Percentiles rank a stretch among this genome's conserved stretches.
Evolutionary conservation across 1,140 invertebrate species (phyloP).

Genomic region (Drosophila setifemur): DNA sequence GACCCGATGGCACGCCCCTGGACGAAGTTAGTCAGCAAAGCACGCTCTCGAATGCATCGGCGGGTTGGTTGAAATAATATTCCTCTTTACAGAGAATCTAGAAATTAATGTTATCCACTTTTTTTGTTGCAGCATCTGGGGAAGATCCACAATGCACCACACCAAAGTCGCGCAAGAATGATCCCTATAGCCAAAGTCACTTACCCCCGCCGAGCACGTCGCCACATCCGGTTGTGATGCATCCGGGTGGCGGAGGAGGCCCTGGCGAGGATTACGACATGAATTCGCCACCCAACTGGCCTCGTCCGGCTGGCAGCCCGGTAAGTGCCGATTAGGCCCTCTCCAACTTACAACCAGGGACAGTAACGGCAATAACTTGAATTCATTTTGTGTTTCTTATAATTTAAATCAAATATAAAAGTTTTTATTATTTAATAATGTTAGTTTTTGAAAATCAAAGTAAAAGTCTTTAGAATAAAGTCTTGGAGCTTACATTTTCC

Average conservation of each 20-base stretch:
- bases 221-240: slow-evolving; percentile 86
- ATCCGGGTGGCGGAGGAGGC: slow-evolving; percentile 84
- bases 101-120: not conserved
- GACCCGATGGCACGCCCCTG: slow-evolving; percentile 92
- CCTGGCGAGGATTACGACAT: slow-evolving; percentile 96
- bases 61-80: slow-evolving; percentile 85
- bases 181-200: slow-evolving; percentile 86
- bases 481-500: too few relatives aligned
- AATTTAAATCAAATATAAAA: too few relatives aligned
- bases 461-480: too few relatives aligned
- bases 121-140: slow-evolving; percentile 87
- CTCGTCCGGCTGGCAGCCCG: slow-evolving; percentile 94
- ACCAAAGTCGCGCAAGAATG: slow-evolving; percentile 89
- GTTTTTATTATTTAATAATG: too few relatives aligned
- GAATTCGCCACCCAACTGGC: slow-evolving; percentile 91
- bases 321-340: too few relatives aligned
- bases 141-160: slow-evolving; percentile 91
- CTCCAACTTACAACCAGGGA: too few relatives aligned
- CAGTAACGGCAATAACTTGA: too few relatives aligned
- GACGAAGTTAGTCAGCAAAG: slow-evolving; percentile 96
- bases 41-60: slow-evolving; percentile 94
- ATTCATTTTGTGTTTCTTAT: too few relatives aligned
- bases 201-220: slow-evolving; percentile 89
- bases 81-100: too few relatives aligned
- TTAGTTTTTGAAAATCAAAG: too few relatives aligned